These are phyloP conservation scores for Plutella xylostella DNA, from an alignment of 2,888 invertebrate species.

Conservation along the genomic window DNA sequence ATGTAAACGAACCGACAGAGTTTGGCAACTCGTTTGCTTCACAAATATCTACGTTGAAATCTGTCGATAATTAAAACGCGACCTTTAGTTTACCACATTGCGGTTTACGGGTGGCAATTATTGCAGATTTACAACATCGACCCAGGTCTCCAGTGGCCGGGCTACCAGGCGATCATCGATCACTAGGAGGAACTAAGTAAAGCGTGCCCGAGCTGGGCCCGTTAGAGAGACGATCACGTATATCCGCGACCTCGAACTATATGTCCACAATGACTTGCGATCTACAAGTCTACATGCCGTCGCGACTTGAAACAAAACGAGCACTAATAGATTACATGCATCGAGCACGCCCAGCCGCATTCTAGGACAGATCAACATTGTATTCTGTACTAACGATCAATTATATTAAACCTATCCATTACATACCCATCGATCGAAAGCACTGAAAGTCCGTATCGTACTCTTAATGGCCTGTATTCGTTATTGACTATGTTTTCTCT, in stretches of 20 bases:
- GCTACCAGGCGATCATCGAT: no score
- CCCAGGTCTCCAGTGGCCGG: background rate
- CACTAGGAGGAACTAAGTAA: no score
- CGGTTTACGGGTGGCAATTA: background rate
- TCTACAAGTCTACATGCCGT: slow-evolving; percentile 14
- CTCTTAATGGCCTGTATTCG: slow-evolving; percentile 32
- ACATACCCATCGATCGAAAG: slow-evolving; percentile 39
- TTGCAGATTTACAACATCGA: background rate
- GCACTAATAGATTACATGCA: slow-evolving; percentile 37
- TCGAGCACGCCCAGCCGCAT: slow-evolving; percentile 39
- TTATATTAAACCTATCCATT: slow-evolving; percentile 43
- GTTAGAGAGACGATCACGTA: slow-evolving; percentile 26
- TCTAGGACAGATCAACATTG: slow-evolving; percentile 43
- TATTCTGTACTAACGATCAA: slow-evolving; percentile 33
- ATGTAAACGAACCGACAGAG: background rate
- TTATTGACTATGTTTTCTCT: slow-evolving; percentile 40
- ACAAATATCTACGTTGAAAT: background rate
- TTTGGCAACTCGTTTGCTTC: background rate
- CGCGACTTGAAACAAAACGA: slow-evolving; percentile 28
- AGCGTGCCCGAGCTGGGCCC: no score
- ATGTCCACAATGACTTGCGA: slow-evolving; percentile 36
- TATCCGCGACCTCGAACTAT: slow-evolving; percentile 3
- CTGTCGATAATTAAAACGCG: background rate
- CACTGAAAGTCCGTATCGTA: slow-evolving; percentile 35
- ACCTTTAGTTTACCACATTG: background rate